Evolutionary conservation across 2,113 vertebrate genomes (phyloP).

Genomic region (Hemibagrus wyckioides): DNA sequence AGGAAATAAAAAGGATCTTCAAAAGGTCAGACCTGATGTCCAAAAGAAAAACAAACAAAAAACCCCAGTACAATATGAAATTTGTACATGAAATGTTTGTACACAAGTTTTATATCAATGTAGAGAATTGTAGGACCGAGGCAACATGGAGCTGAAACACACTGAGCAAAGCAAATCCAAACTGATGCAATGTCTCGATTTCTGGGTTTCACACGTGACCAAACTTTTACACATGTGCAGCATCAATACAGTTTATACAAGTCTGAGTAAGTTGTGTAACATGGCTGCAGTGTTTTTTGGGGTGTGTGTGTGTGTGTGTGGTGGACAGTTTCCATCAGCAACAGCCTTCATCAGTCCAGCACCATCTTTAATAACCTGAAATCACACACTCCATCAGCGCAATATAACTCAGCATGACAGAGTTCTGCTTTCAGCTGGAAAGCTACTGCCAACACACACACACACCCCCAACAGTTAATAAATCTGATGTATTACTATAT

Average conservation of each 20-base stretch:
- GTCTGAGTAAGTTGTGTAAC: neutral
- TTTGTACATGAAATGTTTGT: neutral
- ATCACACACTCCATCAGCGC: constrained; percentile 62
- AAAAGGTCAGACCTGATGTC: neutral
- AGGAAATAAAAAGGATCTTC: neutral
- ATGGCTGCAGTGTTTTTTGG: neutral
- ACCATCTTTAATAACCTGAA: constrained; percentile 70
- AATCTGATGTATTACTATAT: neutral
- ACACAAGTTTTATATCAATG: neutral
- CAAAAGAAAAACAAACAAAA: neutral
- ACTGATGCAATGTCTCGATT: neutral
- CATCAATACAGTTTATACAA: neutral
- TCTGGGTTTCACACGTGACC: neutral
- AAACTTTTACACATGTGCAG: neutral
- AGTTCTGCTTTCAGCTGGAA: constrained; percentile 63
- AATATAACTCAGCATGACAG: constrained; percentile 72
- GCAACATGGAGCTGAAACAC: neutral
- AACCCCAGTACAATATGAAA: neutral
- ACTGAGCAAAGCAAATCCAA: neutral
- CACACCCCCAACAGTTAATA: neutral
- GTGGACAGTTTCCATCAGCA: constrained; percentile 63
- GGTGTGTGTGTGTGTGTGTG: constrained; percentile 39
- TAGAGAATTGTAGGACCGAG: neutral
- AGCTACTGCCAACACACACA: constrained; percentile 11
- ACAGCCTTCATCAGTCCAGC: constrained; percentile 60